A percentile compares a stretch with the other conserved stretches of the same genome.
Conservation (phyloP, 2,888 invertebrate genomes). For the Sphaerophoria rueppellii region DNA sequence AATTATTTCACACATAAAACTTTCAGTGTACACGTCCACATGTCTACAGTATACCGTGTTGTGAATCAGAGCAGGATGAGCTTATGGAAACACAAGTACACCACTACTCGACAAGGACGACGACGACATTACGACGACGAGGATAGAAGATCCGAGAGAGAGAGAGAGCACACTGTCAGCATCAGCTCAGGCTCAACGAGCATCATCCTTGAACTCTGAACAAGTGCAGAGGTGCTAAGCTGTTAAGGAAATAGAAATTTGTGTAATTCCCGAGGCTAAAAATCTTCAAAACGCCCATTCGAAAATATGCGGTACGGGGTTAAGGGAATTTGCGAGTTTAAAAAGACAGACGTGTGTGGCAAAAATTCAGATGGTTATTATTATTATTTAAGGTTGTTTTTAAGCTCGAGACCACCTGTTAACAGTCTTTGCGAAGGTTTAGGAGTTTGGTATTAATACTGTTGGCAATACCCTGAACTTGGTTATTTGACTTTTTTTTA, state of each 20-base stretch:
- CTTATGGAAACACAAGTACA: neutral
- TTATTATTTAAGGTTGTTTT: neutral
- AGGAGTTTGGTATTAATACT: too few species aligned
- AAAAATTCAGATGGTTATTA: constrained; percentile 22
- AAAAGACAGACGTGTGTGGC: constrained; percentile 3
- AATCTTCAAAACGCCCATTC: constrained; percentile 21
- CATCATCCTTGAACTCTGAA: constrained; percentile 30
- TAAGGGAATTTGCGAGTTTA: neutral
- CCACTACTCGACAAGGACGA: neutral
- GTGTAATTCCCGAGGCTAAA: constrained; percentile 26
- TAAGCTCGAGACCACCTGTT: too few species aligned
- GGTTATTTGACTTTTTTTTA: too few species aligned
- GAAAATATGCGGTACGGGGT: constrained; percentile 11
- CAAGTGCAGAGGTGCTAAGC: constrained; percentile 1
- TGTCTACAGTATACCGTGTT: neutral
- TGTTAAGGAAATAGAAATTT: constrained; percentile 31
- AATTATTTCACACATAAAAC: constrained; percentile 39
- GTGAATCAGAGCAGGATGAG: too few species aligned
- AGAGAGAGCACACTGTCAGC: neutral
- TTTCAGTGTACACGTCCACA: neutral
- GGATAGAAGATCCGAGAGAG: neutral
- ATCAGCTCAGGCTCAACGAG: neutral
- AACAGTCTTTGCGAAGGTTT: too few species aligned
- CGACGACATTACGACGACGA: neutral
- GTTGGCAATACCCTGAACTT: too few species aligned